These are phyloP conservation scores for Macroramphosus scolopax DNA, from an alignment of 2,797 vertebrate species.

Conservation along the genomic window DNA sequence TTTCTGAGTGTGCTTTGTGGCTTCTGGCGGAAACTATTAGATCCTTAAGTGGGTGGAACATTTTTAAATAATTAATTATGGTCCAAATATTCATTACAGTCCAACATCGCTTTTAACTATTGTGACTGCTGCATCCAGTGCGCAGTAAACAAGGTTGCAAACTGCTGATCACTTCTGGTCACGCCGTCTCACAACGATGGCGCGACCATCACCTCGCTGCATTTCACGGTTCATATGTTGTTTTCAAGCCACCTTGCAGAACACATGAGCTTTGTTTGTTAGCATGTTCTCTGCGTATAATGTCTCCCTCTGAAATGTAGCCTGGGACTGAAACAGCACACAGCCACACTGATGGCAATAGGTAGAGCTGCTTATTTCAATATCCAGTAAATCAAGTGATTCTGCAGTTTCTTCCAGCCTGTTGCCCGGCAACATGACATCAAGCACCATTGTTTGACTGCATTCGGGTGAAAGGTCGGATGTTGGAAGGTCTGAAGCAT, in stretches of 20 bases:
- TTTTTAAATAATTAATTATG: constrained; percentile 76
- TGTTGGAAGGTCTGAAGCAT: too few relatives aligned
- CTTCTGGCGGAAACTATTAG: constrained; percentile 67
- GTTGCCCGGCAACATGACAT: constrained; percentile 78
- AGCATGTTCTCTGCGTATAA: too few relatives aligned
- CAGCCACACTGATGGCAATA: too few relatives aligned
- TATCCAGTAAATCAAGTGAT: constrained; percentile 69
- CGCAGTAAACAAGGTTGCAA: constrained; percentile 52
- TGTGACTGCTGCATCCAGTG: constrained; percentile 44
- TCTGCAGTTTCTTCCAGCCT: constrained; percentile 64
- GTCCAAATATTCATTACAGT: constrained; percentile 58
- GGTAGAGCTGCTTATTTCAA: constrained; percentile 51
- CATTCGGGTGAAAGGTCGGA: constrained; percentile 57
- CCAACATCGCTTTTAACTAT: constrained; percentile 52
- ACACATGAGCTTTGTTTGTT: too few relatives aligned
- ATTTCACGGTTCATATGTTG: too few relatives aligned
- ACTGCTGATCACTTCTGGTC: constrained; percentile 54
- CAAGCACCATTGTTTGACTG: constrained; percentile 52
- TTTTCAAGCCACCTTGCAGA: too few relatives aligned
- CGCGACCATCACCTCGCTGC: too few relatives aligned
- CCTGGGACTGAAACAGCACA: too few relatives aligned
- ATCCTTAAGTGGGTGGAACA: constrained; percentile 69
- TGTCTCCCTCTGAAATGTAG: too few relatives aligned
- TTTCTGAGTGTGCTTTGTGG: constrained; percentile 52
- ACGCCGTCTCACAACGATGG: constrained; percentile 33